Base-by-base conservation (phyloP, 1,140 invertebrate genomes). In the Magallana ariakensis region DNA sequence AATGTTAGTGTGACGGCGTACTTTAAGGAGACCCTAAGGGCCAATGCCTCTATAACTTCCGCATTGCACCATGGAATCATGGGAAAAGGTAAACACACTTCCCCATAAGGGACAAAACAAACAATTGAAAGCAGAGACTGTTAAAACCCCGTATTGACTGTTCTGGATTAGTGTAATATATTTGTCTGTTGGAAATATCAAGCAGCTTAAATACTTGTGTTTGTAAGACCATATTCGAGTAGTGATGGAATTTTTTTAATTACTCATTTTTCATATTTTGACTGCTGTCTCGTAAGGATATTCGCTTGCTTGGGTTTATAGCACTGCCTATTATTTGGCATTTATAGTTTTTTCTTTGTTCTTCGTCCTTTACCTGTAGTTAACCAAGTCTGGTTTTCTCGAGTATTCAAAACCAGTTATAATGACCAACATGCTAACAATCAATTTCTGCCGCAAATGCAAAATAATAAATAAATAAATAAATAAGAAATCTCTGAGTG, bases 1-100 rank as follows among this genome's bases (percentile, higher is more conserved):
- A 75, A 75, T 75, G 66, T 19, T 26, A 75, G 66, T 75, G 66
- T 75, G 22, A 0, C 66, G 66, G 66, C 33, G 66, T 75, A 75
- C 66, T 75, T 75, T 75, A 75, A 13, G 22, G 22, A 33, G 66
- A 75, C 66, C 66, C 66, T 75, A 75, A 75, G 66, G 66, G 66
- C 66, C 66, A 75, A 46, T 75, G 66, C 22, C 22, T 9, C 22
- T 33, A 75, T 75, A 10, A 26, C 66, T 75, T 75, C 66, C 66
- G 66, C 66, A 75, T 75, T 26, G 66, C 66, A 70, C 19, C 62
- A 22, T 70, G 62, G 62, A 70, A 22, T 70, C 62, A 70, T 22
- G 19, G 19, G 62, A 70, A 22, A 75, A 26, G 33, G 66, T 75
- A 75, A 75, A 75, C 66, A 75, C 66, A 13, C 66, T 46, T 46